Base-by-base conservation (phyloP, 2,113 vertebrate genomes). In the Manacus vitellinus region DNA sequence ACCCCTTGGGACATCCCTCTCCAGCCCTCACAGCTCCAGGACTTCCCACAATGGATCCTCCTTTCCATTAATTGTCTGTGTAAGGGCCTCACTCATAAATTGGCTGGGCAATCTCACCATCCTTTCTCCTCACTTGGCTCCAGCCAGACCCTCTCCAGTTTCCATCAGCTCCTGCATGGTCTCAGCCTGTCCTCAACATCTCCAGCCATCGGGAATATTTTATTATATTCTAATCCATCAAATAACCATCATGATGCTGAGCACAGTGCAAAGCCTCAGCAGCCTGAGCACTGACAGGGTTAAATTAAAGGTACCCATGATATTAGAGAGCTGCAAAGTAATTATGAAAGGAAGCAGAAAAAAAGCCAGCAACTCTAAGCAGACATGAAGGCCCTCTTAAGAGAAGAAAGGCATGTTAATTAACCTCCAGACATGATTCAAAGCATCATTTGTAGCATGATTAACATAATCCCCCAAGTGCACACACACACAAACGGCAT, bases 401-500 rank as follows among this genome's bases (percentile, higher is more conserved):
- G 95, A 97, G 95, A 96, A 95, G 92, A 95, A 97, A 97, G 95
- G 94, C 97, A 92, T 84, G 88, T 97, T 97, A 97, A 97, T 97
- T 97, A 97, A 97, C 97, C 97, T 95, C 95, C 89, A 96, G 94
- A 90, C 96, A 94, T 87, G 92, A 97, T 74, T 96, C 96, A 97
- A 96, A 97, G 96, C 95, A 92, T 96, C 97, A 94, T 97, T 97
- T 97, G 97, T 97, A 96, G 94, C 94, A 87, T 88, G 97, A 97
- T 97, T 97, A 97, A 94, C 96, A 97, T 97, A 97, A 97, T 97
- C 96, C 95, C 95, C 95, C 92, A 94, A 96, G 96, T 95, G 91
- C 97, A 96, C 94, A 94, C 91, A 94, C 91, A 87, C 91, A 94
- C 92, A 94, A 95, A 79, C 63, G 83, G 94, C 89, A 66, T 94